A percentile compares a stretch with the other conserved stretches of the same genome.
Evolutionary conservation across 2,113 vertebrate genomes (phyloP).

Genomic region (Chitala chitala): DNA sequence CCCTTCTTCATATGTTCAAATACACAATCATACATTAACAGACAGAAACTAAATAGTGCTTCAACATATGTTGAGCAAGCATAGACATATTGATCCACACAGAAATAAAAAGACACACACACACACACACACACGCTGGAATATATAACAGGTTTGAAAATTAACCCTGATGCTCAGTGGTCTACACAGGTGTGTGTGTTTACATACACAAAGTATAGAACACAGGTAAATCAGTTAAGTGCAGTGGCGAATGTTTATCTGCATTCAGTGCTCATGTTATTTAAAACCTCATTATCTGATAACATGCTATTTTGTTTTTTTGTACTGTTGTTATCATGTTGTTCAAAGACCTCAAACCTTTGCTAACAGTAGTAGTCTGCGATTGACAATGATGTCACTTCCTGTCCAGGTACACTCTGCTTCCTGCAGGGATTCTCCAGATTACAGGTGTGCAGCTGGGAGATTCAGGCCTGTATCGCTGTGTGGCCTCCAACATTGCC

Average conservation of each 20-base stretch:
- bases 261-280: no score
- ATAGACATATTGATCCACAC: background rate
- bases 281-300: no score
- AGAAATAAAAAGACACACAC: background rate
- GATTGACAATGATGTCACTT: background rate
- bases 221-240: no score
- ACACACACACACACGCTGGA: background rate
- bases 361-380: no score
- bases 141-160: background rate
- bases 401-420: slow-evolving; percentile 59
- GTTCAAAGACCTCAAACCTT: no score
- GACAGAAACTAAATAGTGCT: background rate
- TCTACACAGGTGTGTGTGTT: no score
- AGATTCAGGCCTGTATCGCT: slow-evolving; percentile 40
- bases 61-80: background rate
- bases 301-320: no score
- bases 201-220: no score
- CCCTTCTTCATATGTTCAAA: background rate
- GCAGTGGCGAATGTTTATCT: no score
- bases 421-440: slow-evolving; percentile 65
- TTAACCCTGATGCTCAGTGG: background rate
- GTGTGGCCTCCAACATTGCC: slow-evolving; percentile 45
- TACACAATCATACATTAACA: background rate
- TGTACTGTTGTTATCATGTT: background rate
- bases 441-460: slow-evolving; percentile 49